These are phyloP conservation scores for Amiota mariae DNA, from an alignment of 2,888 invertebrate species.

Conservation along the genomic window DNA sequence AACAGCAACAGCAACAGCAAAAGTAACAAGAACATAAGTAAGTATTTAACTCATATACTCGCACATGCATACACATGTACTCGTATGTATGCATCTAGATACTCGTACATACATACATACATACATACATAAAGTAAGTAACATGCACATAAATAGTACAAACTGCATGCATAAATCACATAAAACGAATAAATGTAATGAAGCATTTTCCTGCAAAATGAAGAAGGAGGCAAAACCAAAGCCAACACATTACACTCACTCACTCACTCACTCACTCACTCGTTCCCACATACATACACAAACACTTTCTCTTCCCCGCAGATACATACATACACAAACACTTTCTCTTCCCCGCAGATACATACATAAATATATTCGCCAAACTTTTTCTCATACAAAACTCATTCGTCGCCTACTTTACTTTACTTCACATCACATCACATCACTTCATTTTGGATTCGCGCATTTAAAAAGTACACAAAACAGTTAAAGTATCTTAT, in stretches of 20 bases:
- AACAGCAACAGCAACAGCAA: constrained; percentile 3
- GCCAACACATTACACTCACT: neutral
- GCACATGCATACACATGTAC: constrained; percentile 12
- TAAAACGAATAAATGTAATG: constrained; percentile 55
- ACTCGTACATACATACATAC: neutral
- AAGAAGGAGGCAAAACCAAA: neutral
- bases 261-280: neutral
- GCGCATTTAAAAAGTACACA: constrained; percentile 27
- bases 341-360: neutral
- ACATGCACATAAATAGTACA: constrained; percentile 53
- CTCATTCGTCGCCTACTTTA: neutral
- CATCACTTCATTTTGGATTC: neutral
- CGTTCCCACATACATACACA: neutral
- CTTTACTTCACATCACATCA: neutral
- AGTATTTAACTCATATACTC: constrained; percentile 6
- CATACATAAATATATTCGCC: no score
- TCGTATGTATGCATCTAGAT: constrained; percentile 18
- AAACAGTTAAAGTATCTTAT: constrained; percentile 26
- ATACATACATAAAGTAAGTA: constrained; percentile 28
- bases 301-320: neutral
- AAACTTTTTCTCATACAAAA: no score
- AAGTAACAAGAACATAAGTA: neutral
- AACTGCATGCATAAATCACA: constrained; percentile 63
- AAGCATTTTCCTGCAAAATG: constrained; percentile 29
- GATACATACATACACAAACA: neutral